Evolutionary conservation across 2,888 invertebrate genomes (phyloP), one percentile per base, ranked within the genome.

Genomic region (Gnatocerus cornutus): DNA sequence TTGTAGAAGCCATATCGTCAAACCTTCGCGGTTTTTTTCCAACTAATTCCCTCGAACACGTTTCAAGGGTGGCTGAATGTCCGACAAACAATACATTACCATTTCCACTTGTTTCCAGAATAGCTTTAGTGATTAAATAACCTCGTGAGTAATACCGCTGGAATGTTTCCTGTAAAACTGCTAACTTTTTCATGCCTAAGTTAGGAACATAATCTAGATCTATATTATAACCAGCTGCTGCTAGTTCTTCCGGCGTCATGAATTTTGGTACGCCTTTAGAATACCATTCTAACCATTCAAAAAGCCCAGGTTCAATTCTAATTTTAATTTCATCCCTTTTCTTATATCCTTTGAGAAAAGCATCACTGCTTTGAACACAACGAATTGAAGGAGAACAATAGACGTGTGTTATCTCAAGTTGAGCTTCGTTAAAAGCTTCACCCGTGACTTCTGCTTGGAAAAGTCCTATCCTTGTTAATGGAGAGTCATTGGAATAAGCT

Each of bases 271-370:
- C 85, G 0, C 91, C 91, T 68, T 92, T 92, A 0, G 90, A 88
- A 83, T 97, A 95, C 97, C 97, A 98, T 30, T 92, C 90, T 80
- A 96, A 88, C 93, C 94, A 98, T 84, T 98, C 98, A 84, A 98
- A 98, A 41, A 98, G 85, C 0, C 95, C 96, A 0, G 97, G 96
- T 81, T 98, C 98, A 10, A 98, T 87, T 77, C 89, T 89, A 21
- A 96, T 89, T 74, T 90, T 89, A 30, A 92, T 83, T 3, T 90
- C 86, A 0, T 89, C 86, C 21, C 86, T 76, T 29, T 77, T 78
- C 29, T 81, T 81, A 45, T 83, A 71, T 3, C 83, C 84, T 65
- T 68, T 74, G 43, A 92, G 84, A 67, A 92, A 86, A 71, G 88
- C 88, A 69, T 90, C 89, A 69, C 92, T 91, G 0, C 98, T 98